Conservation (phyloP, 2,888 invertebrate genomes). For the Heliconius sara region DNA sequence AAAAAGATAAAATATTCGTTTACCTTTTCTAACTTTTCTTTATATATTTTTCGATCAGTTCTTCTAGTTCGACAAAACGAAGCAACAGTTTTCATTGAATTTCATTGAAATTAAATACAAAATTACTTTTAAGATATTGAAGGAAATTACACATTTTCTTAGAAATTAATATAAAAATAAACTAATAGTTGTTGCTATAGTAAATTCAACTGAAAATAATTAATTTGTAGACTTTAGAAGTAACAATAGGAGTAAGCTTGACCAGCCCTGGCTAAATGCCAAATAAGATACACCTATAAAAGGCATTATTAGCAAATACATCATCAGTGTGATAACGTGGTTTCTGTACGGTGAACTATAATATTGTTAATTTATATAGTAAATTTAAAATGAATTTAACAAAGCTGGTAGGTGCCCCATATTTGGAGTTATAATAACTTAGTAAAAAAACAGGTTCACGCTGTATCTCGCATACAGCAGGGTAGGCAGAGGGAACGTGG, state of each 20-base stretch:
- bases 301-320: slow-evolving; percentile 53
- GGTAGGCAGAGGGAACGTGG: no score
- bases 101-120: not conserved
- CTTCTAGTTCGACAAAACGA: not conserved
- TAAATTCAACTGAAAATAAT: not conserved
- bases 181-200: not conserved
- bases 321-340: slow-evolving; percentile 50
- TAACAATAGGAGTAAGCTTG: slow-evolving; percentile 47
- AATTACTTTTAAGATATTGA: not conserved
- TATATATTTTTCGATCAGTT: not conserved
- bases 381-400: slow-evolving; percentile 13
- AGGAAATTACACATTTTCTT: not conserved
- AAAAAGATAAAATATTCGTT: no score
- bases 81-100: not conserved
- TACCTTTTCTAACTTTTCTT: not conserved
- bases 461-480: no score
- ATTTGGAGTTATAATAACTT: not conserved
- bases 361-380: not conserved
- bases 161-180: not conserved
- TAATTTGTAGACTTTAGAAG: slow-evolving; percentile 2
- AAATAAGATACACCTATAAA: slow-evolving; percentile 55
- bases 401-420: not conserved
- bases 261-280: slow-evolving; percentile 50
- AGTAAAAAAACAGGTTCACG: no score
- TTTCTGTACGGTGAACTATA: slow-evolving; percentile 30